Conservation (phyloP, 2,888 invertebrate species). For the Habroteleia sp. region DNA sequence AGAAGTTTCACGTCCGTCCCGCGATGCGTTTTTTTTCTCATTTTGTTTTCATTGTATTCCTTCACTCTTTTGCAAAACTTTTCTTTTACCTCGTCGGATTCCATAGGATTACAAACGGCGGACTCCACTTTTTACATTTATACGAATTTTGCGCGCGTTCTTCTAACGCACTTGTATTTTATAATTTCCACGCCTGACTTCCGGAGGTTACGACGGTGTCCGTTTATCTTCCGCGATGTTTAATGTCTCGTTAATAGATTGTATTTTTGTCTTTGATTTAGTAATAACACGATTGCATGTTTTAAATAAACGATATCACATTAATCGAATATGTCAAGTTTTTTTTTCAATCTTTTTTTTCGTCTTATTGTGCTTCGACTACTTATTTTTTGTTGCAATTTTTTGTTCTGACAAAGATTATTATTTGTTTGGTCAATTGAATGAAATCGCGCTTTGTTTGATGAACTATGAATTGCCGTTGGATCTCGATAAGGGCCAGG, state of each 20-base stretch:
- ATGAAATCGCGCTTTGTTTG: slow-evolving; percentile 6
- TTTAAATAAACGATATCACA: slow-evolving; percentile 29
- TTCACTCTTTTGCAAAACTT: not conserved
- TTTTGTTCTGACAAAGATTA: not conserved
- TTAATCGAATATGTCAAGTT: slow-evolving; percentile 12
- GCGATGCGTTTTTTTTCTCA: slow-evolving; percentile 29
- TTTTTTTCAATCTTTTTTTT: slow-evolving; percentile 16
- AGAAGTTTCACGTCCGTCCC: slow-evolving; percentile 47
- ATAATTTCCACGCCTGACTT: slow-evolving; percentile 33
- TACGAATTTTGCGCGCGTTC: slow-evolving; percentile 45
- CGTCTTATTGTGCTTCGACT: not conserved
- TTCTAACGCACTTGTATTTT: slow-evolving; percentile 37
- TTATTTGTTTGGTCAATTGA: slow-evolving; percentile 4
- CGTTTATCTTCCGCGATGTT: slow-evolving; percentile 32
- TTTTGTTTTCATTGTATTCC: slow-evolving; percentile 1
- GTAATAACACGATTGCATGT: slow-evolving; percentile 39
- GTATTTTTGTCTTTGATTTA: slow-evolving; percentile 37
- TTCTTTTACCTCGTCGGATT: slow-evolving; percentile 10
- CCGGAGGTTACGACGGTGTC: slow-evolving; percentile 1
- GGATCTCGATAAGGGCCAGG: slow-evolving; percentile 42
- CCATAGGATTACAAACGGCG: slow-evolving; percentile 42
- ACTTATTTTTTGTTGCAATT: slow-evolving; percentile 1
- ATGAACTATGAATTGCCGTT: slow-evolving; percentile 30
- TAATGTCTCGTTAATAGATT: slow-evolving; percentile 11
- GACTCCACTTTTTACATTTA: slow-evolving; percentile 54